Conservation (phyloP, 2,113 vertebrate species). For the Macquaria australasica region DNA sequence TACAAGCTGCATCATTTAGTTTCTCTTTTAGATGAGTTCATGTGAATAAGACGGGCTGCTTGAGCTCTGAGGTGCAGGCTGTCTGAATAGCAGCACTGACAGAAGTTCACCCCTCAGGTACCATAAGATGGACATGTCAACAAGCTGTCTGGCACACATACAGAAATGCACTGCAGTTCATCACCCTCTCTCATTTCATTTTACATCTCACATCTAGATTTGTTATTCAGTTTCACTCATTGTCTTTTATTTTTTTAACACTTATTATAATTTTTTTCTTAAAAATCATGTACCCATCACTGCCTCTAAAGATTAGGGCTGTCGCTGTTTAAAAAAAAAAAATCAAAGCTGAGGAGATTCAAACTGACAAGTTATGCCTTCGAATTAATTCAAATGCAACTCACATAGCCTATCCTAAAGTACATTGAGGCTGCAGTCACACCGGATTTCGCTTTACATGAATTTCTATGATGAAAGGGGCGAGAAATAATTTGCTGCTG, state of each 20-base stretch:
- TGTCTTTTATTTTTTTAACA: conserved; percentile 3
- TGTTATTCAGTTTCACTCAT: conserved; percentile 1
- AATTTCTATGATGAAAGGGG: neutral
- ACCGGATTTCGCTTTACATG: neutral
- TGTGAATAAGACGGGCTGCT: conserved; percentile 49
- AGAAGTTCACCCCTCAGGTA: conserved; percentile 54
- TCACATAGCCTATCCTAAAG: neutral
- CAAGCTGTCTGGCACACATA: conserved; percentile 43
- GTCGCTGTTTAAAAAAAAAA: neutral
- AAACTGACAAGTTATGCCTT: neutral
- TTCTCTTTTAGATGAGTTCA: conserved; percentile 55
- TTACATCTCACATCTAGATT: conserved; percentile 30
- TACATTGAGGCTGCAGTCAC: neutral
- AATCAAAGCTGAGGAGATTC: neutral
- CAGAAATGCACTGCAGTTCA: conserved; percentile 21
- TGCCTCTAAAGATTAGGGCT: neutral
- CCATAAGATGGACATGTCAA: conserved; percentile 36
- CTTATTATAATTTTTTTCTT: conserved; percentile 2
- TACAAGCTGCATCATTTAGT: conserved; percentile 47
- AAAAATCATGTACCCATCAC: neutral
- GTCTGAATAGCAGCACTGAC: conserved; percentile 56
- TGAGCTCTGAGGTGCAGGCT: conserved; percentile 52
- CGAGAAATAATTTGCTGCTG: neutral
- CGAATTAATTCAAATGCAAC: neutral
- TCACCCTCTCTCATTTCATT: conserved; percentile 12